Conservation (phyloP, 1,140 invertebrate species). For the Philotrypesis tridentata region DNA sequence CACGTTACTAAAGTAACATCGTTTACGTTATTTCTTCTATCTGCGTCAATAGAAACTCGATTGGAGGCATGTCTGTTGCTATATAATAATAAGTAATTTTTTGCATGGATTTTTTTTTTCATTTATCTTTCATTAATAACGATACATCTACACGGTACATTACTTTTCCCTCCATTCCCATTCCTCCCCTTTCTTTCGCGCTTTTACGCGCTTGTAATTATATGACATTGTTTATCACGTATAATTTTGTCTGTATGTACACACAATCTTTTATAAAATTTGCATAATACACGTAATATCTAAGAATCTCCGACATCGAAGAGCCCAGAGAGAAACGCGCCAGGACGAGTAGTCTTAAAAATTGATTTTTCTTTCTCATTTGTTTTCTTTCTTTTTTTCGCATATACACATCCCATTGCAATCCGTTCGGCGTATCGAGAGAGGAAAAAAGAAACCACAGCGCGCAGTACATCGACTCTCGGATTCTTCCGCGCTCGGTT, state of each 20-base stretch:
- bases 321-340: conserved; percentile 47
- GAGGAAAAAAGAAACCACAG: neutral
- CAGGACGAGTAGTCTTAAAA: conserved; percentile 41
- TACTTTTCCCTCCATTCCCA: too few species aligned
- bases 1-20: conserved; percentile 51
- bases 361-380: neutral
- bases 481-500: conserved; percentile 2
- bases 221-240: conserved; percentile 49
- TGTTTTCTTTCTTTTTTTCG: too few species aligned
- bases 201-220: neutral
- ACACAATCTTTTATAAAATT: conserved; percentile 50
- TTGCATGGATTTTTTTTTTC: conserved; percentile 43
- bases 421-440: neutral
- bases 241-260: conserved; percentile 49
- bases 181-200: conserved; percentile 18
- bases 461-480: neutral
- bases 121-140: conserved; percentile 37
- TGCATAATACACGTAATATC: conserved; percentile 43
- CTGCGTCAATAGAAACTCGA: conserved; percentile 49
- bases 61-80: conserved; percentile 48
- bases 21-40: conserved; percentile 48
- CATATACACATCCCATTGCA: too few species aligned
- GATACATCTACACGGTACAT: conserved; percentile 50
- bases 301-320: conserved; percentile 41
- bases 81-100: conserved; percentile 43